These are phyloP conservation scores for Andrena hattorfiana DNA, from an alignment of 2,888 invertebrate genomes.

Conservation along the genomic window DNA sequence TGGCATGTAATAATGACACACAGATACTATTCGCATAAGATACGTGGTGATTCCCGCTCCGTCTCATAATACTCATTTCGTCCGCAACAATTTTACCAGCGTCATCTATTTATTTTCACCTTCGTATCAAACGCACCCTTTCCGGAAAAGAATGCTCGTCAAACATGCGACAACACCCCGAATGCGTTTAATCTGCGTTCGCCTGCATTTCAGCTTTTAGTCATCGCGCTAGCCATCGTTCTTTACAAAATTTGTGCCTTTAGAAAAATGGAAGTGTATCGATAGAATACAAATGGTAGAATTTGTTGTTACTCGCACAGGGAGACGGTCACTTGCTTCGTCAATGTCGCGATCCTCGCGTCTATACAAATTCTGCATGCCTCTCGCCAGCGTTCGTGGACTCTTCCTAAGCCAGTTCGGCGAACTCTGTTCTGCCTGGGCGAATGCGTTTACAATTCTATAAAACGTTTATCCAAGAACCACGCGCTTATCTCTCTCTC, in stretches of 20 bases:
- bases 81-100: constrained; percentile 19
- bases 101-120: constrained; percentile 34
- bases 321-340: constrained; percentile 48
- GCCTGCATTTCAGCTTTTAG: constrained; percentile 42
- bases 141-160: constrained; percentile 43
- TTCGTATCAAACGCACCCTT: constrained; percentile 39
- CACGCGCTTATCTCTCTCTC: constrained; percentile 22
- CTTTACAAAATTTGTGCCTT: constrained; percentile 74
- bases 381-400: constrained; percentile 16
- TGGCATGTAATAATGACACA: constrained; percentile 61
- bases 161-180: constrained; percentile 32
- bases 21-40: constrained; percentile 56
- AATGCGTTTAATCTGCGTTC: constrained; percentile 25
- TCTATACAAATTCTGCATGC: constrained; percentile 57
- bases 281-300: constrained; percentile 72
- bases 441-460: constrained; percentile 28
- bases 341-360: constrained; percentile 24
- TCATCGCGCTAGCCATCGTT: constrained; percentile 43
- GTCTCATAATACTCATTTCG: constrained; percentile 41
- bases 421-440: constrained; percentile 15
- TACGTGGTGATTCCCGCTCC: constrained; percentile 51
- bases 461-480: constrained; percentile 54
- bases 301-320: constrained; percentile 54
- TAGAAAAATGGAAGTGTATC: constrained; percentile 71
- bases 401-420: constrained; percentile 20